Base-by-base conservation (phyloP, 2,888 invertebrate genomes). In the Drosophila neonasuta region DNA sequence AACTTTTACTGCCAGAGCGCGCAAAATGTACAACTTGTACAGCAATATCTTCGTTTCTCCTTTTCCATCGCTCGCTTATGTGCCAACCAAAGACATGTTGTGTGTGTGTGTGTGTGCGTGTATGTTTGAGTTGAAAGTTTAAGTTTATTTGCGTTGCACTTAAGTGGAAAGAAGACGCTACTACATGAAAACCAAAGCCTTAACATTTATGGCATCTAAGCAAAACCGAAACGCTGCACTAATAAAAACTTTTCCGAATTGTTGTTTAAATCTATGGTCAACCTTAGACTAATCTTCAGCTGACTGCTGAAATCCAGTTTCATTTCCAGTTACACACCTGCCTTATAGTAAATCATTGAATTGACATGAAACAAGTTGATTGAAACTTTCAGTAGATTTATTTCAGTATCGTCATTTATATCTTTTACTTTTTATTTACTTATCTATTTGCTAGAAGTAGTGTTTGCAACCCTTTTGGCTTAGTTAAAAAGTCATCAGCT, bases 91-190 rank as follows among this genome's bases (percentile, higher is more conserved):
- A 32, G 20, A 42, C 32, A 54, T 44, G 54, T 32, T 44, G 54
- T 52, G 34, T 61, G 9, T 30, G 24, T 8, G 1, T 55, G 13
- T 42, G 44, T 52, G 36, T 49, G 48, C 54, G 42, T 63, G 55
- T 60, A 7, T 42, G 30, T 39, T 17, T 55, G 58, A 55, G 65
- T 55, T 62, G 61, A 42, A 67, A 67, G 62, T 62, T 66, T 74
- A 74, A 80, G 75, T 85, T 83, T 85, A 83, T 80, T 85, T 85
- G 76, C 65, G 52, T 66, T 75, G 79, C 81, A 86, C 86, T 86
- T 83, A 74, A 80, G 75, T 82, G 82, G 36, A 29, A 39, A 44
- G 45, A 8, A 36, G 9, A 39, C 52, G 65, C 41, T 72, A 48
- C 49, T 72, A 48, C 49, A 45, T 58, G 65, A 24, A 57, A 46